Base-by-base conservation (phyloP, 2,888 invertebrate species). In the Plutella xylostella region DNA sequence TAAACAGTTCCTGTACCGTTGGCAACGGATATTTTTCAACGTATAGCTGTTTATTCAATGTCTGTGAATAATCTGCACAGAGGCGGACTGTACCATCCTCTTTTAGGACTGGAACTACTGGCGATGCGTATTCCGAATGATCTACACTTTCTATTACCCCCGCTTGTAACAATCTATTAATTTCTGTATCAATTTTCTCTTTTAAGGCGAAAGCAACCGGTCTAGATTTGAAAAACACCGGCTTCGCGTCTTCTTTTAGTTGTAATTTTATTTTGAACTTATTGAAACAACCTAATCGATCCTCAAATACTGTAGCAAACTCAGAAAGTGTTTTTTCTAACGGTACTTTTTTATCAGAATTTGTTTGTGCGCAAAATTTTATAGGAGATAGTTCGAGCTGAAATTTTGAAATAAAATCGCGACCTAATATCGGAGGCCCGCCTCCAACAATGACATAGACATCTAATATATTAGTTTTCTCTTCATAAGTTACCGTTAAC, bases 321-420 rank as follows among this genome's bases (percentile, higher is more conserved):
- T n/a, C n/a, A n/a, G n/a, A n/a, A n/a, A n/a, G n/a, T n/a, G n/a
- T n/a, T n/a, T n/a, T n/a, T n/a, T n/a, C n/a, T n/a, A n/a, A n/a
- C n/a, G n/a, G n/a, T n/a, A n/a, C n/a, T 28, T 28, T 28, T 28
- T 28, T n/a, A 12, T 5, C 11, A n/a, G n/a, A n/a, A n/a, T n/a
- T n/a, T n/a, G n/a, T n/a, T n/a, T n/a, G n/a, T 2, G 9, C n/a
- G 28, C 28, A 28, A 12, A 12, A n/a, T n/a, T 28, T 9, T 12
- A 28, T 28, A 12, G 33, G 15, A 3, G 14, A 15, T 2, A 47
- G 33, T 25, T 45, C 28, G n/a, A 43, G 17, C n/a, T 43, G 15
- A 40, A 45, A 48, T 15, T 37, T n/a, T 2, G 31, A 33, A 39
- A 45, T 48, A 38, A 48, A 48, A 35, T 45, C 45, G 12, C 45